A percentile compares a stretch with the other conserved stretches of the same genome.
phyloP scores from a whole-genome alignment of 2,888 invertebrate genomes.

The Mesorhabditis belari region DNA sequence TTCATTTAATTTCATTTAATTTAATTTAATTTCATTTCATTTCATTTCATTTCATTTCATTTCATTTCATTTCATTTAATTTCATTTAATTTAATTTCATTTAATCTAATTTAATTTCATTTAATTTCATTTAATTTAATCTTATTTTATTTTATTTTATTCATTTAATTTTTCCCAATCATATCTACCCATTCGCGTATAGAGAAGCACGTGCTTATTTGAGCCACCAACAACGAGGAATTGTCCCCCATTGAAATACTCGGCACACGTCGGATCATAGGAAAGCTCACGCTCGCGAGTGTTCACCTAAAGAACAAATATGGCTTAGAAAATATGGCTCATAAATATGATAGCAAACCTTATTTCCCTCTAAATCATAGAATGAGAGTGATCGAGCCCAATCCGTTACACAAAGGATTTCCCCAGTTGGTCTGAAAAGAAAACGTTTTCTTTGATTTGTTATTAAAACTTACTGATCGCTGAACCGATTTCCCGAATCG shows the following conservation, averaged over 20 bases:
- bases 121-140: too few species aligned
- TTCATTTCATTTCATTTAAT: too few species aligned
- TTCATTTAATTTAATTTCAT: too few species aligned
- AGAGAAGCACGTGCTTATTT: conserved; percentile 69
- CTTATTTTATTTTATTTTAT: background rate
- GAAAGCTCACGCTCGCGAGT: conserved; percentile 53
- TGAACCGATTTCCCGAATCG: background rate
- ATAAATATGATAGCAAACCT: conserved; percentile 59
- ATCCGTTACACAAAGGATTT: conserved; percentile 76
- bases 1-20: too few species aligned
- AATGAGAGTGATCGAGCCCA: conserved; percentile 86
- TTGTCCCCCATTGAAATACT: conserved; percentile 72
- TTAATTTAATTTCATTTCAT: too few species aligned
- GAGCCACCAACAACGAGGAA: conserved; percentile 75
- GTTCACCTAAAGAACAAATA: background rate
- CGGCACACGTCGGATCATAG: conserved; percentile 72
- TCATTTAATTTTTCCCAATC: background rate
- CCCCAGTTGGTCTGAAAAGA: conserved; percentile 15
- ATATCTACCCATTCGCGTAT: conserved; percentile 66
- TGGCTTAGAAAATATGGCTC: background rate
- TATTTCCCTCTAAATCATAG: conserved; percentile 77
- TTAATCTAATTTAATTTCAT: too few species aligned
- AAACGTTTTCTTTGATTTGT: background rate
- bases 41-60: too few species aligned
- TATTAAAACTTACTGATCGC: conserved; percentile 1